Evolutionary conservation across 2,113 vertebrate genomes (phyloP), one percentile per base, ranked within the genome.

Genomic region (Hiodon tergisus): DNA sequence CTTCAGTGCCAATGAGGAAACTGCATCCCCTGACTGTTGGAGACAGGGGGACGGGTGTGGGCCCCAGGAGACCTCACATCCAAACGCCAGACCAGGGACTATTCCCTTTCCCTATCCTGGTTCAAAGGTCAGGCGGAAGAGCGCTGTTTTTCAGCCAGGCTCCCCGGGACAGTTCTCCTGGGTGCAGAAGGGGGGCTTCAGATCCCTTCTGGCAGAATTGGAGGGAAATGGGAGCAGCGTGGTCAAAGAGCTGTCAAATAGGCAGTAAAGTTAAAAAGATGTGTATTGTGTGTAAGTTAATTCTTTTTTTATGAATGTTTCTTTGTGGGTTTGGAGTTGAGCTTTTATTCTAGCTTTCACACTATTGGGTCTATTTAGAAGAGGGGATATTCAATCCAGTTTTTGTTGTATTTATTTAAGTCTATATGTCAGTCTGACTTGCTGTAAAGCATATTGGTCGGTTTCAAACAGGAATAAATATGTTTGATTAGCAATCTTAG

Each of bases 121-220:
- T 8, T 11, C 51, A 54, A 61, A 46, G 8, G 72, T 55, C 59
- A 47, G 2, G 17, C 47, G 3, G 50, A 52, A 31, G 16, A 46
- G 54, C 59, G 8, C 10, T 8, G 47, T 8, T 2, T 55, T 17
- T 9, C 7, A 9, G 52, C 17, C 69, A 46, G n/a, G 48, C 9
- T 7, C 16, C 10, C 50, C 48, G 10, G 68, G 46, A 4, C 9
- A 46, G 3, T 76, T 62, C 48, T 60, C 74, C 67, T 70, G 67
- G 67, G 48, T 76, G 48, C 67, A 50, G 58, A 14, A 46, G 31
- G 74, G 74, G 74, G 74, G 74, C 14, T 76, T 76, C 51, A 76
- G 67, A 51, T 53, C 74, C 11, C 51, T 76, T 67, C 67, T 76
- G 14, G 55, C 59, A 4, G 31, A 63, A 17, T 59, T 76, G 47